Evolutionary conservation across 2,113 vertebrate genomes (phyloP).

Genomic region (Stercorarius parasiticus): DNA sequence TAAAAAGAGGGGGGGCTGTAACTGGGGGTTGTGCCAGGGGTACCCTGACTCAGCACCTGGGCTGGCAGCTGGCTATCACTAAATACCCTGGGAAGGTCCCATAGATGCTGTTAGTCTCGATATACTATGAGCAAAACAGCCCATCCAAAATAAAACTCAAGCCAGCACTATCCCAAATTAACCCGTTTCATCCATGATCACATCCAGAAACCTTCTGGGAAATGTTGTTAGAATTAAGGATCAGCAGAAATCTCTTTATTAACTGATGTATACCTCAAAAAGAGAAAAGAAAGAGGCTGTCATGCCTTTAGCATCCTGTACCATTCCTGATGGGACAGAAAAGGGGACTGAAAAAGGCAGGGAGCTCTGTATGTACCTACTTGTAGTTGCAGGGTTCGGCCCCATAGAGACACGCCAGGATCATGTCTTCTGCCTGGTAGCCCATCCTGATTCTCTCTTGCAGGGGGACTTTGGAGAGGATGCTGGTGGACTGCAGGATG

Average conservation of each 20-base stretch:
- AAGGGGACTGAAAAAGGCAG: neutral
- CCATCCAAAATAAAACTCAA: neutral
- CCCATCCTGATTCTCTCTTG: slow-evolving; percentile 71
- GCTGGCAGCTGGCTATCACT: neutral
- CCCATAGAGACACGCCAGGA: slow-evolving; percentile 79
- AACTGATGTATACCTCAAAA: neutral
- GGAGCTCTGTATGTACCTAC: slow-evolving; percentile 13
- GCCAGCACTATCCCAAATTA: neutral
- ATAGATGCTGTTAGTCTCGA: fast-evolving
- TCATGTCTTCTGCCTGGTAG: slow-evolving; percentile 75
- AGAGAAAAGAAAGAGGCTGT: neutral
- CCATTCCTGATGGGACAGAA: fast-evolving
- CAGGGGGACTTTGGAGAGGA: slow-evolving; percentile 69
- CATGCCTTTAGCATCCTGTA: fast-evolving
- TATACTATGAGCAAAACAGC: fast-evolving
- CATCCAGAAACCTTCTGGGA: neutral
- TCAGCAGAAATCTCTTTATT: neutral
- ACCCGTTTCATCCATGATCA: neutral
- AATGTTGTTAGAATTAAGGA: neutral
- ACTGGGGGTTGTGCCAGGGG: neutral
- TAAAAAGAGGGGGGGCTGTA: neutral
- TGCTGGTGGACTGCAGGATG: slow-evolving; percentile 78
- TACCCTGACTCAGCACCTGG: neutral
- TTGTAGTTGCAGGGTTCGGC: slow-evolving; percentile 78
- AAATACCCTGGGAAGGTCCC: neutral